Percentiles rank a stretch among this genome's conserved stretches.
phyloP scores from a whole-genome alignment of 2,113 vertebrate genomes.

The Echinops telfairi region DNA sequence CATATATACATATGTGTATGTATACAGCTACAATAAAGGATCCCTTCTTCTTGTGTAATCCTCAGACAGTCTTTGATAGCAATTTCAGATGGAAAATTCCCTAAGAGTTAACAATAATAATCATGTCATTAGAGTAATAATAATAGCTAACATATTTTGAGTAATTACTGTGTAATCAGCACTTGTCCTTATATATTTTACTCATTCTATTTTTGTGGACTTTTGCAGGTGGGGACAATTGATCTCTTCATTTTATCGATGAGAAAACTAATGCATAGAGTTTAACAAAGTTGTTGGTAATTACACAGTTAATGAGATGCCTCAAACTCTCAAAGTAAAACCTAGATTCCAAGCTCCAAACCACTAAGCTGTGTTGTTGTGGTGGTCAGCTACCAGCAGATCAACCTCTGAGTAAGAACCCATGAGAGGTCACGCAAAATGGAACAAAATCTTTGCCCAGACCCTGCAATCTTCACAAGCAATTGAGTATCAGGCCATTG shows the following conservation, averaged over 20 bases:
- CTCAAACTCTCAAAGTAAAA: background rate
- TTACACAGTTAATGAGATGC: background rate
- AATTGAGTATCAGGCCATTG: background rate
- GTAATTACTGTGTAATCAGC: no score
- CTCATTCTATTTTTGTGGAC: no score
- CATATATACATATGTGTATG: no score
- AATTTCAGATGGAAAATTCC: background rate
- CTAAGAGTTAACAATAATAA: background rate
- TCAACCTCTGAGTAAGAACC: background rate
- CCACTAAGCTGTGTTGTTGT: background rate
- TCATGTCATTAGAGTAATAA: background rate
- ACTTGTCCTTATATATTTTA: no score
- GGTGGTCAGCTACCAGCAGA: background rate
- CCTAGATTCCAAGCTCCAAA: background rate
- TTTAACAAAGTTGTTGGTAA: background rate
- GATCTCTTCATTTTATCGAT: background rate
- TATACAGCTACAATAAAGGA: background rate
- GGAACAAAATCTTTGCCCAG: background rate
- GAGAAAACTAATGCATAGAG: background rate
- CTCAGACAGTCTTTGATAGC: background rate
- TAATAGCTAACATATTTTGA: background rate
- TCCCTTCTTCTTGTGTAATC: background rate
- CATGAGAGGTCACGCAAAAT: background rate
- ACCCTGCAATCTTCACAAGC: background rate
- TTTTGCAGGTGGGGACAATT: background rate